phyloP scores from a whole-genome alignment of 2,113 vertebrate genomes.

The Rhinolophus ferrumequinum region DNA sequence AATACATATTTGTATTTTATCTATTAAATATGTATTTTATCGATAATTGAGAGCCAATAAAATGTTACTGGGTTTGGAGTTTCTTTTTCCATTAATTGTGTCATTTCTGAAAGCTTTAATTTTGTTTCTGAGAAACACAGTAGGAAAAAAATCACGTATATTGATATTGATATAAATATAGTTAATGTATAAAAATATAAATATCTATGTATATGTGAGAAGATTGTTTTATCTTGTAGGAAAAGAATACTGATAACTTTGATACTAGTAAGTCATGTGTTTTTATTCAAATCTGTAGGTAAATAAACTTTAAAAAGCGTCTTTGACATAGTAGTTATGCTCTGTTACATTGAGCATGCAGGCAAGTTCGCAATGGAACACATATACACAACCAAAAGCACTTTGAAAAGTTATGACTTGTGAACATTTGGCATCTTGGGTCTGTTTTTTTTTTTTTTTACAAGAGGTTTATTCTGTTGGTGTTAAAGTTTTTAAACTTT shows the following conservation, averaged over 20 bases:
- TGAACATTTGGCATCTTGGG: neutral
- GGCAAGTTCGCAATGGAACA: neutral
- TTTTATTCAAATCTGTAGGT: slow-evolving; percentile 45
- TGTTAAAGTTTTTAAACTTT: slow-evolving; percentile 37
- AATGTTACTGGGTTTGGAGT: slow-evolving; percentile 16
- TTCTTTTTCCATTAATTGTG: slow-evolving; percentile 11
- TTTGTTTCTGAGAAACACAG: slow-evolving; percentile 41
- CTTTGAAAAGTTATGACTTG: slow-evolving; percentile 28
- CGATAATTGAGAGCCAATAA: neutral
- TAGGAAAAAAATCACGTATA: slow-evolving; percentile 17
- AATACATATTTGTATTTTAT: neutral
- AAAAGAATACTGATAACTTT: slow-evolving; percentile 16
- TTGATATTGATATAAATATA: neutral
- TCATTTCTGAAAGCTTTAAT: slow-evolving; percentile 32
- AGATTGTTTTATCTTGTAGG: neutral
- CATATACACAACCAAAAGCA: neutral
- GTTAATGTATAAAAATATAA: neutral
- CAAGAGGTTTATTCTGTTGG: slow-evolving; percentile 21
- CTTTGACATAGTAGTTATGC: neutral
- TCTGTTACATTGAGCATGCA: neutral
- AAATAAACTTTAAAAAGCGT: slow-evolving; percentile 14
- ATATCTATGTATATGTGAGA: neutral
- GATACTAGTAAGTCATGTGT: neutral
- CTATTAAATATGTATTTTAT: slow-evolving; percentile 32
- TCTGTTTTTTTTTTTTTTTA: neutral